phyloP scores from a whole-genome alignment of 2,797 vertebrate genomes.

The Glossophaga mutica region DNA sequence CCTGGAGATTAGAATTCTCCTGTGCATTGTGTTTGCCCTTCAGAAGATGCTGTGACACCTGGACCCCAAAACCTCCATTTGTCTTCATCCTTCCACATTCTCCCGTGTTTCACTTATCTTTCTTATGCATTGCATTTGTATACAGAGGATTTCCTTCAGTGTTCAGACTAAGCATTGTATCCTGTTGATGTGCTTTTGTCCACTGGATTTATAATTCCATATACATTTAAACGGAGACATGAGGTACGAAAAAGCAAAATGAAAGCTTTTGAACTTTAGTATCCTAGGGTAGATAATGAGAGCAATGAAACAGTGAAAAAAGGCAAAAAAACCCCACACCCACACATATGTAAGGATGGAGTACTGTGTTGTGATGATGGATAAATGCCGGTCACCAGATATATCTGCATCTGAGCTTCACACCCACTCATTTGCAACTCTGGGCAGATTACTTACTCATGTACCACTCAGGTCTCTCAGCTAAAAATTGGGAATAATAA shows the following conservation, averaged over 20 bases:
- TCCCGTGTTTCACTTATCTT: neutral
- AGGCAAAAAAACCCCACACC: neutral
- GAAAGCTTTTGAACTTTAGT: neutral
- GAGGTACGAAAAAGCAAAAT: neutral
- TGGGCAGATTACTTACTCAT: neutral
- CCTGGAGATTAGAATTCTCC: neutral
- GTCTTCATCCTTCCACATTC: neutral
- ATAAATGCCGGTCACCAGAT: neutral
- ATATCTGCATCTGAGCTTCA: neutral
- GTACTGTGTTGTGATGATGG: neutral
- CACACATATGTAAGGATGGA: neutral
- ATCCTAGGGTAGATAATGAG: neutral
- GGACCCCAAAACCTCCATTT: neutral
- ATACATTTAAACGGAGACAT: neutral
- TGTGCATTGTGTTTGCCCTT: neutral
- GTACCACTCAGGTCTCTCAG: neutral
- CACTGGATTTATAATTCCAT: neutral
- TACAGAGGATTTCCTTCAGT: neutral
- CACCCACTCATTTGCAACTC: conserved; percentile 47
- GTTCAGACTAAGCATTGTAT: neutral
- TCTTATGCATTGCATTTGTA: neutral
- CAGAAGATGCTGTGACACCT: neutral
- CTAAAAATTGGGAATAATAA: conserved; percentile 41
- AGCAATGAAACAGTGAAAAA: neutral
- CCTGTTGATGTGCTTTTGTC: neutral